Evolutionary conservation across 2,888 invertebrate genomes (phyloP), one percentile per base, ranked within the genome.

Genomic region (Drosophila neotestacea): DNA sequence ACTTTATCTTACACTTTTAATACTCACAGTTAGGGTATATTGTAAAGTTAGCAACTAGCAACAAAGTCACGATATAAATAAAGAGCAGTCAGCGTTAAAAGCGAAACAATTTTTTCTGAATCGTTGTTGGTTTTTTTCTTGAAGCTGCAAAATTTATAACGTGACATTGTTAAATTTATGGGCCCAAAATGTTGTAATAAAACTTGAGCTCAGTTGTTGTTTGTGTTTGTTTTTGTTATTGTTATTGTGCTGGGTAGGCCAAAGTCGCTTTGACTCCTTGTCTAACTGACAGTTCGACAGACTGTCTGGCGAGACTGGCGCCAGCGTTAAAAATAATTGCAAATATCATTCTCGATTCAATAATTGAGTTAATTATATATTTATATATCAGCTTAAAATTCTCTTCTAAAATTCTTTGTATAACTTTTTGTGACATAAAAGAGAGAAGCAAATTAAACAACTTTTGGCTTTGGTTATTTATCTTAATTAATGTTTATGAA

Each of bases 111-210:
- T 73, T 70, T 70, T 63, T 42, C 32, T 51, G 9, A 32, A 27
- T 47, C 62, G 41, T 61, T 65, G 56, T 34, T 65, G 56, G 42
- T 41, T 60, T 36, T 36, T 46, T 58, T 58, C 65, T 71, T 70
- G 65, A 28, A 62, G 66, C 68, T 72, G 72, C 70, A 73, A 75
- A 85, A 85, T 86, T 89, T 86, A 89, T 89, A 85, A 87, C 87
- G 78, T 85, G 89, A 87, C 85, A 89, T 82, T 82, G 87, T 85
- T 80, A 51, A 80, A 89, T 89, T 86, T 86, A 86, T 86, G 89
- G 80, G 78, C 58, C 52, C 70, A 70, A 77, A 81, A 73, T 82
- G 75, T 74, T 84, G 82, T 81, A 79, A 82, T 81, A 79, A 81
- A 81, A 75, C 70, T 81, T 65, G 46, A 68, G 58, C 58, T 59